These are phyloP conservation scores for Pseudobourletiella spinata DNA, from an alignment of 1,140 invertebrate genomes.

Conservation along the genomic window DNA sequence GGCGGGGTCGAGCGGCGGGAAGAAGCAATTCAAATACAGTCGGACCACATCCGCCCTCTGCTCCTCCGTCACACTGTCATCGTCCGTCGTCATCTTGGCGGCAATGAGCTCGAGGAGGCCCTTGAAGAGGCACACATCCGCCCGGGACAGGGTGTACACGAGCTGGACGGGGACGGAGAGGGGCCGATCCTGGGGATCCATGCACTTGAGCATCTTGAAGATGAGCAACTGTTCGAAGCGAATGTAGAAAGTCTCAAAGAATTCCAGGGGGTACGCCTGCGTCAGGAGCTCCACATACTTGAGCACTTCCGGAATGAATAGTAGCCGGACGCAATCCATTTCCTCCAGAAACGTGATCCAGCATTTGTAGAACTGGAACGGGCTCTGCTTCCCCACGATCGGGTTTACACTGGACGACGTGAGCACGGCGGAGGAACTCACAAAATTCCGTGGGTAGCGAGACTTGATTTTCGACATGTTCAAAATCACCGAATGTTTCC, in stretches of 20 bases:
- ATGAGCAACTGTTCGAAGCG: background rate
- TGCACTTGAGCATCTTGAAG: background rate
- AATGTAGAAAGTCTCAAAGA: conserved; percentile 1
- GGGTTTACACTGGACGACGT: background rate
- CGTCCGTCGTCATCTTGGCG: background rate
- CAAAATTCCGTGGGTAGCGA: background rate
- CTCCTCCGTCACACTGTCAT: background rate
- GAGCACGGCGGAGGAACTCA: background rate
- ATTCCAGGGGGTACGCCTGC: background rate
- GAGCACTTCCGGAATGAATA: background rate
- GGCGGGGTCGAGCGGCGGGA: background rate
- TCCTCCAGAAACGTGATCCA: background rate
- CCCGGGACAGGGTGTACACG: background rate
- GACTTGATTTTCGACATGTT: conserved; percentile 1
- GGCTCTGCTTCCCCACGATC: background rate
- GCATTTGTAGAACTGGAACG: conserved; percentile 2
- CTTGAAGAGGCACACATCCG: background rate
- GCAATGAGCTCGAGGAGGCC: background rate
- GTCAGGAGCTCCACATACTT: background rate
- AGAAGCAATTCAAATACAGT: conserved; percentile 2
- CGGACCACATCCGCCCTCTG: too few relatives aligned
- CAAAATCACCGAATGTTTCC: conserved; percentile 2
- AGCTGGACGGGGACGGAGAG: background rate
- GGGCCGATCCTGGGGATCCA: background rate
- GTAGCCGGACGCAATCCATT: background rate